phyloP scores from a whole-genome alignment of 2,797 vertebrate genomes.

The Peromyscus eremicus region DNA sequence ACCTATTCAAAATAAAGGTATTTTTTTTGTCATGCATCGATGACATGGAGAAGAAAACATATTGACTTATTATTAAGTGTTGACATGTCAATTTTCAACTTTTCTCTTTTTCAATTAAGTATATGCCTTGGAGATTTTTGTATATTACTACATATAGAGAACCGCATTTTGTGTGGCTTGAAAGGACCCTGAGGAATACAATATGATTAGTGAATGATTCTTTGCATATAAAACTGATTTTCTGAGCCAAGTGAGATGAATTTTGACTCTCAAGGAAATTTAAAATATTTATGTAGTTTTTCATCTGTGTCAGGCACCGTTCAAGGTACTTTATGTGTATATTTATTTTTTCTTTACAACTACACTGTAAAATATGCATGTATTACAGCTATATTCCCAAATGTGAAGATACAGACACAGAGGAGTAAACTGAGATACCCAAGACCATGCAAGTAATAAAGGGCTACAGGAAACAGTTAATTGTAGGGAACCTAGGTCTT shows the following conservation, averaged over 20 bases:
- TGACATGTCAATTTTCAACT: not conserved
- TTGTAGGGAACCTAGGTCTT: not conserved
- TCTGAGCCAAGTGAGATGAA: constrained; percentile 27
- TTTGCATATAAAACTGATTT: constrained; percentile 14
- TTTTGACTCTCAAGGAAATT: constrained; percentile 39
- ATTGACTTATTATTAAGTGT: constrained; percentile 52
- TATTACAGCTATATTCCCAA: not conserved
- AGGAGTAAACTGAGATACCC: not conserved
- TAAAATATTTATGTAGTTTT: constrained; percentile 56
- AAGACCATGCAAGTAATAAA: constrained; percentile 22
- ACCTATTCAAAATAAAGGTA: constrained; percentile 36
- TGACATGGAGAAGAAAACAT: constrained; percentile 18
- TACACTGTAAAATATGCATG: not conserved
- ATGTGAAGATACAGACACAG: constrained; percentile 23
- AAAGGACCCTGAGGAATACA: constrained; percentile 40
- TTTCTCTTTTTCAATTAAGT: not conserved
- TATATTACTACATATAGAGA: not conserved
- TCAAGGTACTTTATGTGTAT: constrained; percentile 23
- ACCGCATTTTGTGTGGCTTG: not conserved
- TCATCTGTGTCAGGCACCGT: not conserved
- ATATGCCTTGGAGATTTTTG: not conserved
- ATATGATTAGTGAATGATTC: constrained; percentile 38
- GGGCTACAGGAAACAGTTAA: not conserved
- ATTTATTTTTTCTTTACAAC: constrained; percentile 38
- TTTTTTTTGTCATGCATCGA: constrained; percentile 3